Conservation (phyloP, 2,888 invertebrate genomes). For the Synergus itoensis region DNA sequence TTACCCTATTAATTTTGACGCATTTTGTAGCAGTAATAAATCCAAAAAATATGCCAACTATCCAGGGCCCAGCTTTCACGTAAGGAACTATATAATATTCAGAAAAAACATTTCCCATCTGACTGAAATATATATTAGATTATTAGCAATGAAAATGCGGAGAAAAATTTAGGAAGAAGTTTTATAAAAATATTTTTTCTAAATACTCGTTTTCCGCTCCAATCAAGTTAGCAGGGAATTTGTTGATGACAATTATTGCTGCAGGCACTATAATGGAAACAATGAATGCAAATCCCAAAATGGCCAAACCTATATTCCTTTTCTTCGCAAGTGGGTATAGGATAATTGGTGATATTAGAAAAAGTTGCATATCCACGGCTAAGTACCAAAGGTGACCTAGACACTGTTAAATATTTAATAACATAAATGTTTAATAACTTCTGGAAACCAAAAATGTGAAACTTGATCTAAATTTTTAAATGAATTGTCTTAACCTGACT, state of each 20-base stretch:
- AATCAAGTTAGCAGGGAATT: neutral
- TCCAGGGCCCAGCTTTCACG: conserved; percentile 52
- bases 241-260: neutral
- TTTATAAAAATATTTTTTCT: neutral
- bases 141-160: neutral
- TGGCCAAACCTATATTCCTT: conserved; percentile 71
- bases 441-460: no score
- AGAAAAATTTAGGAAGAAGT: neutral
- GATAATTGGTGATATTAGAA: conserved; percentile 80
- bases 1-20: conserved; percentile 69
- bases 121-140: neutral
- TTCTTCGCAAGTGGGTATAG: conserved; percentile 78
- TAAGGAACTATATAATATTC: conserved; percentile 51
- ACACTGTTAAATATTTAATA: neutral
- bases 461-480: neutral
- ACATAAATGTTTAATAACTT: no score
- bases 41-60: conserved; percentile 56
- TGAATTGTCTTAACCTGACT: conserved; percentile 67
- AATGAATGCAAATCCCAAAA: conserved; percentile 56
- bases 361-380: conserved; percentile 81
- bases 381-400: conserved; percentile 74
- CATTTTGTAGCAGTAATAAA: conserved; percentile 49
- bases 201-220: neutral
- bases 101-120: conserved; percentile 14
- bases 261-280: neutral